Evolutionary conservation across 2,888 invertebrate species (phyloP).

Genomic region (Dermolepida albohirtum): DNA sequence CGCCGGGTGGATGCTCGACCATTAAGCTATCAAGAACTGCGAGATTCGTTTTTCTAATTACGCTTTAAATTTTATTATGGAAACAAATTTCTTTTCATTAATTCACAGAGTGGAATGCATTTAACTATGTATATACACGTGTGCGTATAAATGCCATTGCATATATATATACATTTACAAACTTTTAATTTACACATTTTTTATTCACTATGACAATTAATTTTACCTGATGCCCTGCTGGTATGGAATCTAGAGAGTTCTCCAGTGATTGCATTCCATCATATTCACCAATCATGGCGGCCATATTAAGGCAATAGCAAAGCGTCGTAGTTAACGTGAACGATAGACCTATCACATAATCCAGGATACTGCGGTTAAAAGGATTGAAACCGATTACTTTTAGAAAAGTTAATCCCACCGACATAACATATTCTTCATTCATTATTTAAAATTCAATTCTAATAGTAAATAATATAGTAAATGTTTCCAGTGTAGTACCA

Average conservation of each 20-base stretch:
- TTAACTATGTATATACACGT: too few relatives aligned
- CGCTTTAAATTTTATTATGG: too few relatives aligned
- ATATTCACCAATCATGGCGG: slow-evolving; percentile 33
- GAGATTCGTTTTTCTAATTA: too few relatives aligned
- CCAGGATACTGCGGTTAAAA: slow-evolving; percentile 4
- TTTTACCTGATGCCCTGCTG: slow-evolving; percentile 30
- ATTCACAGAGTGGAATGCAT: too few relatives aligned
- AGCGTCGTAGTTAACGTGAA: slow-evolving; percentile 17
- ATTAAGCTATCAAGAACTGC: too few relatives aligned
- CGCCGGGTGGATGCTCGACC: too few relatives aligned
- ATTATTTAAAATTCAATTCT: neutral
- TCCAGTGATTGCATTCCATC: slow-evolving; percentile 32
- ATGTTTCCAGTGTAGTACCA: too few relatives aligned
- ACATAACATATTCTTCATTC: slow-evolving; percentile 37
- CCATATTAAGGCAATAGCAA: slow-evolving; percentile 32
- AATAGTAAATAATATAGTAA: too few relatives aligned
- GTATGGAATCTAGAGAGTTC: slow-evolving; percentile 35
- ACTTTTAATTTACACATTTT: too few relatives aligned
- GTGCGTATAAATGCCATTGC: too few relatives aligned
- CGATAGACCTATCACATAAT: slow-evolving; percentile 3
- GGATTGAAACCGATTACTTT: slow-evolving; percentile 36
- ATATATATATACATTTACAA: too few relatives aligned
- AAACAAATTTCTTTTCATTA: too few relatives aligned
- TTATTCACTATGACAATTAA: neutral
- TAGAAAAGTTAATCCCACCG: slow-evolving; percentile 26